These are phyloP conservation scores for Hyles euphorbiae DNA, from an alignment of 1,140 invertebrate species.

Conservation along the genomic window DNA sequence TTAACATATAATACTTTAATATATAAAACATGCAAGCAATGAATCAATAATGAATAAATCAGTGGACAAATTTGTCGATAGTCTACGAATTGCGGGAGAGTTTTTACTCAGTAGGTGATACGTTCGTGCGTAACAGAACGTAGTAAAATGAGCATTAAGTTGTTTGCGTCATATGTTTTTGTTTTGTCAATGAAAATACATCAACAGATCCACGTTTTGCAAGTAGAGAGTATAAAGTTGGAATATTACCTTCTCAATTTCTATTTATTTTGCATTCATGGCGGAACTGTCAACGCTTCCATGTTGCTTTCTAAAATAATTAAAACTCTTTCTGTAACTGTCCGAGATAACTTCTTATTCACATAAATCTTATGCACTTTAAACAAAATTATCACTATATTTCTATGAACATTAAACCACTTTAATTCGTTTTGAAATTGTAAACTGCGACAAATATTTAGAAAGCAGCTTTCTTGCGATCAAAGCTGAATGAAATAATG, in stretches of 20 bases:
- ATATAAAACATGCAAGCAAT: too few relatives aligned
- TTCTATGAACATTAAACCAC: conserved; percentile 1
- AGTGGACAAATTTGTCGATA: conserved; percentile 1
- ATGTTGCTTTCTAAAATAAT: conserved; percentile 73
- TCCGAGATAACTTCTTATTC: neutral
- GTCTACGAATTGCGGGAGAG: conserved; percentile 20
- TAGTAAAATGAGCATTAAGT: neutral
- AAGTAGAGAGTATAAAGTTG: conserved; percentile 31
- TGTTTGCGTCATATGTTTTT: conserved; percentile 18
- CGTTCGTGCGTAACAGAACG: neutral
- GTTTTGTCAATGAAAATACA: conserved; percentile 17
- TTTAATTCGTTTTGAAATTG: conserved; percentile 6
- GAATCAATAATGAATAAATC: too few relatives aligned
- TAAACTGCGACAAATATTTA: conserved; percentile 39
- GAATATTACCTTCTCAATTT: conserved; percentile 59
- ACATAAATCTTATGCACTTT: neutral
- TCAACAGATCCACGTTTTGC: conserved; percentile 16
- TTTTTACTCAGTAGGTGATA: conserved; percentile 12
- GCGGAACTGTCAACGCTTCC: conserved; percentile 76
- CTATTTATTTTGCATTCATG: conserved; percentile 76
- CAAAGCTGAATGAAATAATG: neutral
- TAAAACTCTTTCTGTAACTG: conserved; percentile 1
- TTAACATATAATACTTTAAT: too few relatives aligned
- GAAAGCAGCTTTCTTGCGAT: conserved; percentile 64
- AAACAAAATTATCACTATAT: conserved; percentile 2